Conservation (phyloP, 1,140 invertebrate species). For the Oedothorax gibbosus region DNA sequence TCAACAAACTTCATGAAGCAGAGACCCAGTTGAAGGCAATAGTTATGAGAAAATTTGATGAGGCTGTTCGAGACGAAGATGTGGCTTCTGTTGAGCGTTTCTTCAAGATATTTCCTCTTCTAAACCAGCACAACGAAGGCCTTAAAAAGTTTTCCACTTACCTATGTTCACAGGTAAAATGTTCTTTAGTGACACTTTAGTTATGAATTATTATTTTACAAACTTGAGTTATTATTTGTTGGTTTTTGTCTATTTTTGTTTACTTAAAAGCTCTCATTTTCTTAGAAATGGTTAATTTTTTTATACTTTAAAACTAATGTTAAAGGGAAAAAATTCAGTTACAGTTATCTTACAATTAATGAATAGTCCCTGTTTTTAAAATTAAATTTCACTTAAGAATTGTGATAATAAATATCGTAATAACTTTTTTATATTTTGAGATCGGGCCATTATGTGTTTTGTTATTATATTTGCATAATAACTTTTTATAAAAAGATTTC, state of each 20-base stretch:
- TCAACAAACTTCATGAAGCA: slow-evolving; percentile 87
- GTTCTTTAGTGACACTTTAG: background rate
- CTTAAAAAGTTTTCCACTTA: slow-evolving; percentile 92
- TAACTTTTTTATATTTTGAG: too few relatives aligned
- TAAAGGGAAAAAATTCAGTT: too few relatives aligned
- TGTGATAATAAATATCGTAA: too few relatives aligned
- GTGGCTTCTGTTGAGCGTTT: slow-evolving; percentile 92
- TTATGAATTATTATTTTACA: slow-evolving; percentile 1
- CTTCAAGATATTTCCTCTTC: slow-evolving; percentile 97
- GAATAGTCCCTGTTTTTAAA: too few relatives aligned
- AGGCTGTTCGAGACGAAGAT: slow-evolving; percentile 90
- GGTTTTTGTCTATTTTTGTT: background rate
- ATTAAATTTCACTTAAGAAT: too few relatives aligned
- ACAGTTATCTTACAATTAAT: too few relatives aligned
- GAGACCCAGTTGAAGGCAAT: slow-evolving; percentile 80
- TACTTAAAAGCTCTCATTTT: background rate
- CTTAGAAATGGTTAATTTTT: background rate
- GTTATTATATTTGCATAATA: too few relatives aligned
- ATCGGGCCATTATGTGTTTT: too few relatives aligned
- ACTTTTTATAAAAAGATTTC: too few relatives aligned
- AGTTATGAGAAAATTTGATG: slow-evolving; percentile 87
- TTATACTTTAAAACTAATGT: background rate
- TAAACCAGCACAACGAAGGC: slow-evolving; percentile 92
- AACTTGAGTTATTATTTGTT: background rate
- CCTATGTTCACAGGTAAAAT: slow-evolving; percentile 75